Evolutionary conservation across 1,140 invertebrate species (phyloP), one percentile per base, ranked within the genome.

Genomic region (Drosophila lacertosa): DNA sequence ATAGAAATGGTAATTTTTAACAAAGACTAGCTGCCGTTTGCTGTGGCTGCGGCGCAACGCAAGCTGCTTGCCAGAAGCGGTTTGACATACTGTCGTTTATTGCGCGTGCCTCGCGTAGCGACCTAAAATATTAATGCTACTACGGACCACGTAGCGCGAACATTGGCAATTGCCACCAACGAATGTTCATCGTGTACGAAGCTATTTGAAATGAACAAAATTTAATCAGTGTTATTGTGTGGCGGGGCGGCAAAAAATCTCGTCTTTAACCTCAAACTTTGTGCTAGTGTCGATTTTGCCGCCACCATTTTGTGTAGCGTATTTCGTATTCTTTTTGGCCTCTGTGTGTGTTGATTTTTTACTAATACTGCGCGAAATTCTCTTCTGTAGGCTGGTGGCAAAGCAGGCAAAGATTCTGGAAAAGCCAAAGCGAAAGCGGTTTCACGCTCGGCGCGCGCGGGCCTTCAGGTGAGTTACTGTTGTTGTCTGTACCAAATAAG

Each of bases 391-490:
- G 98, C 98, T 95, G 98, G 98, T 91, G 98, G 98, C 91, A 99
- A 99, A 96, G 98, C 98, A 93, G 98, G 98, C 90, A 99, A 99
- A 94, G 98, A 99, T 94, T 99, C 98, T 48, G 99, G 99, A 89
- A 99, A 99, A 94, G 97, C 98, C n/a, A 99, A 99, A 93, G 97
- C 98, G 47, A 99, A 99, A 94, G 98, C 98, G 76, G 97, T 99
- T 37, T 99, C 98, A 50, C 95, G 99, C 90, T 99, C 98, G 53
- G 98, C 98, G 58, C 94, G 98, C 89, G 99, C 99, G 89, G 99
- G 99, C 77, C 94, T 99, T 88, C 98, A 99, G 96, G 98, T 99
- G 94, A 94, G 93, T 92, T 79, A 40, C 44, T 78, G 64, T 77
- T 77, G 78, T 82, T 74, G 78, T 82, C 81, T 90, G 81, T 81